These are phyloP conservation scores for Vannuccia rotundouncinata DNA, from an alignment of 2,888 invertebrate species.

Conservation along the genomic window DNA sequence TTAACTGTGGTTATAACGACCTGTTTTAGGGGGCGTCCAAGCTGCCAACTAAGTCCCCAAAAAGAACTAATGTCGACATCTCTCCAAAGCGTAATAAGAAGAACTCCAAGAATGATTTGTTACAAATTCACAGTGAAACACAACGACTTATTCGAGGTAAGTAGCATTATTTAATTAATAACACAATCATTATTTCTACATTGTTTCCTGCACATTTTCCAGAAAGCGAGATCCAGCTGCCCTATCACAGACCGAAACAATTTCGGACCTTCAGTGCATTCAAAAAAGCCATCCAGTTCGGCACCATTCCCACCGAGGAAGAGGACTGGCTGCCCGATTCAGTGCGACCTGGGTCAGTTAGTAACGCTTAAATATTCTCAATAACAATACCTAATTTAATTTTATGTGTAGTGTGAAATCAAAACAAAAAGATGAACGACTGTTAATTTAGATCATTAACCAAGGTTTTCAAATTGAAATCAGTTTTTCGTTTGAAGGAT, in stretches of 20 bases:
- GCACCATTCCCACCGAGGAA: background rate
- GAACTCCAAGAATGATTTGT: background rate
- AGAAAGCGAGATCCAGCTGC: background rate
- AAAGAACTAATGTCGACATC: background rate
- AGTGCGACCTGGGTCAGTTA: background rate
- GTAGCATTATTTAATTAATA: background rate
- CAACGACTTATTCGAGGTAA: background rate
- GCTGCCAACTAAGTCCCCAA: background rate
- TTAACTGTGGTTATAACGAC: no score
- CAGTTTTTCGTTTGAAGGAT: no score
- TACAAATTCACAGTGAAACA: background rate
- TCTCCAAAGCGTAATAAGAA: background rate
- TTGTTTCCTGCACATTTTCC: no score
- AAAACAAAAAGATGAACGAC: no score
- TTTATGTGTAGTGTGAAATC: no score
- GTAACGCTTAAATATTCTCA: background rate
- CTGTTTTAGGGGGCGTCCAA: background rate
- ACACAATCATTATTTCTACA: no score
- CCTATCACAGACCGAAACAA: background rate
- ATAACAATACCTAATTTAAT: no score
- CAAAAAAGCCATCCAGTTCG: background rate
- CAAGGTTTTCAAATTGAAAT: no score
- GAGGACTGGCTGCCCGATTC: background rate
- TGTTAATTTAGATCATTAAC: no score
- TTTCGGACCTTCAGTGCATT: background rate